phyloP scores from a whole-genome alignment of 2,888 invertebrate genomes.

The Ophraella communa region DNA sequence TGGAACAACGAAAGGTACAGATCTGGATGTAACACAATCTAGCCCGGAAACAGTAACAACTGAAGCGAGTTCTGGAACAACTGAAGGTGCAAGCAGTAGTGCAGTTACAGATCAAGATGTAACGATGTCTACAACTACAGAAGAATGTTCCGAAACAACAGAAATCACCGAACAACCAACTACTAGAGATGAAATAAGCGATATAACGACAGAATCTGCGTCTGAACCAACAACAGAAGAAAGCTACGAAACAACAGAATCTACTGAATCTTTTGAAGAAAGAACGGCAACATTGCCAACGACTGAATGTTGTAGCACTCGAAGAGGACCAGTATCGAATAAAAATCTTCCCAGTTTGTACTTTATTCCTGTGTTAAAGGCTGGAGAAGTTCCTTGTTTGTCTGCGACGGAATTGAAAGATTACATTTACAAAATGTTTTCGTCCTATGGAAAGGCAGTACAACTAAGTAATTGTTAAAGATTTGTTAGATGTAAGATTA shows the following conservation, averaged over 20 bases:
- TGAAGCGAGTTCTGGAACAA: too few species aligned
- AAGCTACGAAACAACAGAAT: background rate
- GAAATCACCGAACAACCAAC: background rate
- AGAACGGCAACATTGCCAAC: background rate
- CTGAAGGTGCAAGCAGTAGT: too few species aligned
- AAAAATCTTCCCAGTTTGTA: background rate
- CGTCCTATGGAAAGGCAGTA: background rate
- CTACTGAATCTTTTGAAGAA: background rate
- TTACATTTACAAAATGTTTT: constrained; percentile 30
- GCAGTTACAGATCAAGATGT: too few species aligned
- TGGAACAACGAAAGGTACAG: too few species aligned
- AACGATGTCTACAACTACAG: too few species aligned
- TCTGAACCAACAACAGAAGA: background rate
- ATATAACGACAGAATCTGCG: background rate
- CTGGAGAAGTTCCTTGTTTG: constrained; percentile 35
- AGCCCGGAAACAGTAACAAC: too few species aligned
- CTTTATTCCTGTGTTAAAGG: constrained; percentile 43
- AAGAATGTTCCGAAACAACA: background rate
- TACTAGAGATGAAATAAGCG: background rate
- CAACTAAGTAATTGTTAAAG: background rate
- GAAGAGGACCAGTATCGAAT: too few species aligned
- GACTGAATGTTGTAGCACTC: too few species aligned
- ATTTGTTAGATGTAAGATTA: too few species aligned
- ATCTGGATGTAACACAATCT: too few species aligned
- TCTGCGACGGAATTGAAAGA: constrained; percentile 39